phyloP scores from a whole-genome alignment of 2,113 vertebrate species.

The human (Homo sapiens) region GRCh38 chr2:26109001-26109500 shows the following conservation, averaged over 20 bases:
- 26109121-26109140: too few relatives aligned
- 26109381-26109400: slow-evolving; percentile 1
- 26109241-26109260: background rate
- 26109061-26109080: too few relatives aligned
- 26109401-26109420: background rate
- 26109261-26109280: background rate
- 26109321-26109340: background rate
- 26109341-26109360: slow-evolving; percentile 7
- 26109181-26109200: too few relatives aligned
- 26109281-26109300: background rate
- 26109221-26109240: background rate
- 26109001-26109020: too few relatives aligned
- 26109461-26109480: background rate
- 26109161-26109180: too few relatives aligned
- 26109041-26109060: too few relatives aligned
- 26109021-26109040: too few relatives aligned
- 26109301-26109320: background rate
- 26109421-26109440: slow-evolving; percentile 1
- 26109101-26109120: too few relatives aligned
- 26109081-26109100: too few relatives aligned
- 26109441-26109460: background rate
- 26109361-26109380: background rate
- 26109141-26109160: too few relatives aligned
- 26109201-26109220: background rate
- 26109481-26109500: slow-evolving; percentile 9